A percentile compares a stretch with the other conserved stretches of the same genome.
Evolutionary conservation across 2,888 invertebrate genomes (phyloP).

Genomic region (Drosophila suboccidentalis): DNA sequence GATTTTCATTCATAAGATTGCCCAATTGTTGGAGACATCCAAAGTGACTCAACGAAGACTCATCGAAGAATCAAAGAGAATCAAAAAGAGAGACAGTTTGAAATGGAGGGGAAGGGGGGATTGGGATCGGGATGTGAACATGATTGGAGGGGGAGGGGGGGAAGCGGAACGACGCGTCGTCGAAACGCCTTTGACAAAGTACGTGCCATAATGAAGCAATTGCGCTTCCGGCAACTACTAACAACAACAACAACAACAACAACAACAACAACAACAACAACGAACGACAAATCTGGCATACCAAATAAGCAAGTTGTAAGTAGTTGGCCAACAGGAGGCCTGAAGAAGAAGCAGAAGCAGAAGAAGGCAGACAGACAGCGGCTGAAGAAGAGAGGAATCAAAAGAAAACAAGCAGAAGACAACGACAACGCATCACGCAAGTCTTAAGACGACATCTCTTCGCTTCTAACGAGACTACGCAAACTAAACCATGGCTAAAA

Average conservation of each 20-base stretch:
- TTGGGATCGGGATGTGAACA: not conserved
- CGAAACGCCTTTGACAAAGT: conserved; percentile 83
- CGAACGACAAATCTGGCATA: conserved; percentile 72
- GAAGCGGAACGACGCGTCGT: conserved; percentile 30
- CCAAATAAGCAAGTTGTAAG: conserved; percentile 67
- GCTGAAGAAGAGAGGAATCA: not conserved
- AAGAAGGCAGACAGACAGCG: conserved; percentile 32
- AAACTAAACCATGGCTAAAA: not conserved
- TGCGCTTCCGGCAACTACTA: conserved; percentile 82
- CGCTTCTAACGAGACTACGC: conserved; percentile 26
- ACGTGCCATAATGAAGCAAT: conserved; percentile 84
- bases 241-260: conserved; percentile 46
- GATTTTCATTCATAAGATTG: conserved; percentile 60
- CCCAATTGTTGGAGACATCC: conserved; percentile 53
- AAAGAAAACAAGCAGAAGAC: conserved; percentile 7
- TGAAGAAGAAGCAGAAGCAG: conserved; percentile 4
- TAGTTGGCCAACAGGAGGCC: conserved; percentile 29
- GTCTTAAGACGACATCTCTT: conserved; percentile 28
- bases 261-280: conserved; percentile 57
- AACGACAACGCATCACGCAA: conserved; percentile 45
- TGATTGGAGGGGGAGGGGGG: conserved; percentile 3
- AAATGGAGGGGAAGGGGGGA: not conserved
- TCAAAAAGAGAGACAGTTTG: not conserved
- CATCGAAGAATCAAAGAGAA: conserved; percentile 34
- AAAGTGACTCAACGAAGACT: conserved; percentile 54